Conservation (phyloP, 2,113 vertebrate genomes). For the Sinosuthora webbiana region DNA sequence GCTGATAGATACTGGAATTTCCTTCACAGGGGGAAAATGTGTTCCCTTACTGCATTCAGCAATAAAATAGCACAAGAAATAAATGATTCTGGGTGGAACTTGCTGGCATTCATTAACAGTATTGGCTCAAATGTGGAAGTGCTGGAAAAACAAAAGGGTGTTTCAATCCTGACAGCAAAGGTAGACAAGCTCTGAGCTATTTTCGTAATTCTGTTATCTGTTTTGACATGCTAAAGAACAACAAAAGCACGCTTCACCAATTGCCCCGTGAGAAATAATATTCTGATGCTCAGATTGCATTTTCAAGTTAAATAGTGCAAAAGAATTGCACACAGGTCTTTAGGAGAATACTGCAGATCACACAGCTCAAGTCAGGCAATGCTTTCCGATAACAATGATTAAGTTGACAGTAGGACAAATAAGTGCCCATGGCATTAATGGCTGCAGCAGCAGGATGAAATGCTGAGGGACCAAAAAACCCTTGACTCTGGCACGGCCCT, state of each 20-base stretch:
- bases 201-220: neutral
- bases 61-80: neutral
- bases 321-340: neutral
- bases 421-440: neutral
- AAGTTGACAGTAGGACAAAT: neutral
- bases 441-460: neutral
- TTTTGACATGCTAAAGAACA: neutral
- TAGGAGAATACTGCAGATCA: neutral
- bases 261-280: neutral
- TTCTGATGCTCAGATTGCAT: neutral
- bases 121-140: neutral
- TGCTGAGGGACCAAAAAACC: neutral
- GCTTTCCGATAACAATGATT: neutral
- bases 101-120: conserved; percentile 8
- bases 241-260: neutral
- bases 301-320: neutral
- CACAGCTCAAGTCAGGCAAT: neutral
- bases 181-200: neutral
- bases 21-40: neutral
- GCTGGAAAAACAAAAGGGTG: neutral
- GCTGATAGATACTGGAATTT: neutral
- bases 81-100: conserved; percentile 13
- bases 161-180: neutral
- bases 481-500: neutral
- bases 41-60: neutral